Percentiles rank a stretch among this genome's conserved stretches.
phyloP scores from a whole-genome alignment of 2,888 invertebrate species.

The Melikaiella ostensackeni region DNA sequence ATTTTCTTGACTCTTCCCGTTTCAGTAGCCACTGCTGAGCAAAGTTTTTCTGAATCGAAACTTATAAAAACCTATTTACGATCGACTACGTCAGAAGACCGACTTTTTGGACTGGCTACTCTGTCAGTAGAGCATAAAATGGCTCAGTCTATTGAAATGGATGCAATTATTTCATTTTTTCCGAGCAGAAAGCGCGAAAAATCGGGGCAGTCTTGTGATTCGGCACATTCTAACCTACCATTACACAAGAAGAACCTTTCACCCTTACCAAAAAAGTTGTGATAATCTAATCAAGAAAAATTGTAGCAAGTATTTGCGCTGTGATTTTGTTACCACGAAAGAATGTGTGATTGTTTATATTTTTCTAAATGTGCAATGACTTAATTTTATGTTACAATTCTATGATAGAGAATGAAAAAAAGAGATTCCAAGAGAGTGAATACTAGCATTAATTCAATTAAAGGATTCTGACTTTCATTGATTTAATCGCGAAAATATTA shows the following conservation, averaged over 20 bases:
- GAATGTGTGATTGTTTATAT: background rate
- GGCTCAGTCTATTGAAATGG: background rate
- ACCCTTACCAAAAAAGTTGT: background rate
- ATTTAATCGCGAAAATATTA: too few species aligned
- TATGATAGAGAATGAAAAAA: too few species aligned
- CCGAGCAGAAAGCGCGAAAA: background rate
- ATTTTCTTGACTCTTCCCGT: background rate
- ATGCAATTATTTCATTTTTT: background rate
- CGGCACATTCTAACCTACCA: background rate
- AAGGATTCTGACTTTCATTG: background rate
- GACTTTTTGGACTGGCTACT: background rate
- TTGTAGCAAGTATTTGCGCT: background rate
- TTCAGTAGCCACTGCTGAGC: background rate
- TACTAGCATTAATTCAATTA: too few species aligned
- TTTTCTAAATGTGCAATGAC: background rate
- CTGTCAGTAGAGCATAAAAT: background rate
- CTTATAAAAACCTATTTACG: background rate
- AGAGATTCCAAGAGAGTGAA: too few species aligned
- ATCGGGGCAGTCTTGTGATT: background rate
- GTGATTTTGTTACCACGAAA: background rate
- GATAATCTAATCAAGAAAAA: background rate
- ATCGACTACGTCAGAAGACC: background rate
- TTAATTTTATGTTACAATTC: too few species aligned
- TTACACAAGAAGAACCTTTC: background rate
- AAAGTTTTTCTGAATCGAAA: background rate